Conservation (phyloP, 37 sponge, comb jelly and placozoan species). For the Ianthella basta region DNA sequence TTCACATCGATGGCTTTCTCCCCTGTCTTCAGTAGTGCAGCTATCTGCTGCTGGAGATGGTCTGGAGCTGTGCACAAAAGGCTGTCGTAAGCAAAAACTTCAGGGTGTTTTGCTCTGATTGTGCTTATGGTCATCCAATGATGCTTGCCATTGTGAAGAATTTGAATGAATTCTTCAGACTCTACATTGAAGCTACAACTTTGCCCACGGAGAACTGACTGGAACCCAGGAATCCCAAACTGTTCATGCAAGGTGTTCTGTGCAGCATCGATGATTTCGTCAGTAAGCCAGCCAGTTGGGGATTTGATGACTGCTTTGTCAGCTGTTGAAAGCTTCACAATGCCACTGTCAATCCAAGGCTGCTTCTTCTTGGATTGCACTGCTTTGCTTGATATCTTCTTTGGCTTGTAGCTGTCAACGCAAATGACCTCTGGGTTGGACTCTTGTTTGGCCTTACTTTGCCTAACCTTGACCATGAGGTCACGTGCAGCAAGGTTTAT, state of each 20-base stretch:
- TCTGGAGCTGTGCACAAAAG: conserved; percentile 1
- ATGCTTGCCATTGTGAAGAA: conserved; percentile 25
- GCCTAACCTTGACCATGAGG: not conserved
- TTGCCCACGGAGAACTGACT: not conserved
- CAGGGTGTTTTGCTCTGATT: conserved; percentile 18
- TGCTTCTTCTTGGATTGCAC: conserved; percentile 11
- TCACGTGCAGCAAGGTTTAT: no score
- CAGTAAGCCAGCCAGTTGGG: conserved; percentile 24
- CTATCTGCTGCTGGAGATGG: conserved; percentile 23
- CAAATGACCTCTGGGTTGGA: not conserved
- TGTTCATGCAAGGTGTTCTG: conserved; percentile 25
- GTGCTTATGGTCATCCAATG: conserved; percentile 35
- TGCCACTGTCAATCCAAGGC: conserved; percentile 4
- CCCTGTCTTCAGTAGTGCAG: conserved; percentile 13
- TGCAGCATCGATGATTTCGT: conserved; percentile 9
- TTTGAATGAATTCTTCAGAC: conserved; percentile 30
- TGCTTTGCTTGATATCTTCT: no score
- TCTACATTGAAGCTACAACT: not conserved
- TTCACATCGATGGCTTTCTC: not conserved
- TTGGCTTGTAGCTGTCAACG: not conserved
- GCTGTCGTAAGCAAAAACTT: conserved; percentile 29
- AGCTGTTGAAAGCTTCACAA: not conserved
- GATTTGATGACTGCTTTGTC: not conserved
- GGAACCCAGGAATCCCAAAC: conserved; percentile 27
- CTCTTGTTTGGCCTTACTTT: not conserved